phyloP scores from a whole-genome alignment of 1,140 invertebrate genomes.

The Lepidurus arcticus region DNA sequence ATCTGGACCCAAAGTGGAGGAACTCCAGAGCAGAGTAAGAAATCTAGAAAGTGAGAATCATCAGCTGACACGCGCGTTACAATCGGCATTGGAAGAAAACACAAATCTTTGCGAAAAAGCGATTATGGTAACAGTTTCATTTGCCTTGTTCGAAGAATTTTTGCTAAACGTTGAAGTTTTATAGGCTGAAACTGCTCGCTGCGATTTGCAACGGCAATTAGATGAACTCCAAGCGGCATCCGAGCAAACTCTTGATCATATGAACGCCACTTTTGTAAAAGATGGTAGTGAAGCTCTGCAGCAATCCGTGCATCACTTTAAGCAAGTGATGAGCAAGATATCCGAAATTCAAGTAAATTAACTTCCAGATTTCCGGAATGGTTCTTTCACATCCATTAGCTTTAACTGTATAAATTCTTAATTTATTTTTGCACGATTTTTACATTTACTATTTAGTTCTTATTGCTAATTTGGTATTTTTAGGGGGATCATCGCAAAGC shows the following conservation, averaged over 20 bases:
- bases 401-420: background rate
- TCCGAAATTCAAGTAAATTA: background rate
- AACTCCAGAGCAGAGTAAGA: constrained; percentile 28
- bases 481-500: constrained; percentile 1
- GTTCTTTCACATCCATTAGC: background rate
- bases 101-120: constrained; percentile 41
- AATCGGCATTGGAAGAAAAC: constrained; percentile 39
- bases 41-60: constrained; percentile 39
- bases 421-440: too few species aligned
- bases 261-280: constrained; percentile 28
- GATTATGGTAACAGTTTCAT: constrained; percentile 35
- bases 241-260: constrained; percentile 8
- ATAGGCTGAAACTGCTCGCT: constrained; percentile 33
- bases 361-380: background rate
- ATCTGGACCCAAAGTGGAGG: constrained; percentile 6
- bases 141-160: background rate
- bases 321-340: background rate
- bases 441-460: too few species aligned
- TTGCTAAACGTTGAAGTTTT: background rate
- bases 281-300: constrained; percentile 22
- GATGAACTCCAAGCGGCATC: constrained; percentile 40
- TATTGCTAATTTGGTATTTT: background rate
- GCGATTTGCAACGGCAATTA: constrained; percentile 38
- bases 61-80: constrained; percentile 38
- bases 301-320: constrained; percentile 4